These are phyloP conservation scores for Embiotoca jacksoni DNA, from an alignment of 2,113 vertebrate genomes.

Conservation along the genomic window DNA sequence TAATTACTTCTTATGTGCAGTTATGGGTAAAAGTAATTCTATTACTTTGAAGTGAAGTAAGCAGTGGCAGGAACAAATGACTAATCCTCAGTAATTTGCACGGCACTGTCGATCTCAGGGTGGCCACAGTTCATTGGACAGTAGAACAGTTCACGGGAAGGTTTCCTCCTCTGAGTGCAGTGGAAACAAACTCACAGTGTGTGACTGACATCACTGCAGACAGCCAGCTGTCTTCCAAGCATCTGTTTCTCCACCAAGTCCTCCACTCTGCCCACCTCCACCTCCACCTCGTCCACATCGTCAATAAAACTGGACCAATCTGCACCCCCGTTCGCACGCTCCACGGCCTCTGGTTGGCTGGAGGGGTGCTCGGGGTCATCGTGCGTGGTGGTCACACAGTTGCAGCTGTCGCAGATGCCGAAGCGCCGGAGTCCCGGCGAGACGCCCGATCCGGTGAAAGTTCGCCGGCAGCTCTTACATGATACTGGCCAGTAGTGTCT, in stretches of 20 bases:
- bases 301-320: constrained; percentile 97
- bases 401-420: constrained; percentile 94
- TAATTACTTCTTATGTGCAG: too few species aligned
- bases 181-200: constrained; percentile 38
- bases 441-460: constrained; percentile 88
- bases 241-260: constrained; percentile 86
- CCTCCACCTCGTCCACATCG: constrained; percentile 92
- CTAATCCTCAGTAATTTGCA: too few species aligned
- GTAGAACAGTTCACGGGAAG: background rate
- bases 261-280: constrained; percentile 83
- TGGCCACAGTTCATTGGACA: constrained; percentile 2
- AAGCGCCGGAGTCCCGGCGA: constrained; percentile 91
- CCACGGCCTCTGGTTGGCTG: constrained; percentile 85
- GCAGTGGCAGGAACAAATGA: too few species aligned
- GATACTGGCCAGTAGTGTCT: constrained; percentile 94
- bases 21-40: too few species aligned
- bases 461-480: constrained; percentile 94
- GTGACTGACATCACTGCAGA: constrained; percentile 79
- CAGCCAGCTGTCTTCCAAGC: constrained; percentile 77
- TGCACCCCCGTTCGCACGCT: constrained; percentile 84
- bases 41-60: too few species aligned
- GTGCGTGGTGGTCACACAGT: constrained; percentile 91
- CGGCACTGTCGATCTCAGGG: background rate
- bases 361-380: constrained; percentile 88
- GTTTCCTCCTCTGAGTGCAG: background rate